These are phyloP conservation scores for Fistularia commersonii DNA, from an alignment of 2,797 vertebrate species.

Conservation along the genomic window DNA sequence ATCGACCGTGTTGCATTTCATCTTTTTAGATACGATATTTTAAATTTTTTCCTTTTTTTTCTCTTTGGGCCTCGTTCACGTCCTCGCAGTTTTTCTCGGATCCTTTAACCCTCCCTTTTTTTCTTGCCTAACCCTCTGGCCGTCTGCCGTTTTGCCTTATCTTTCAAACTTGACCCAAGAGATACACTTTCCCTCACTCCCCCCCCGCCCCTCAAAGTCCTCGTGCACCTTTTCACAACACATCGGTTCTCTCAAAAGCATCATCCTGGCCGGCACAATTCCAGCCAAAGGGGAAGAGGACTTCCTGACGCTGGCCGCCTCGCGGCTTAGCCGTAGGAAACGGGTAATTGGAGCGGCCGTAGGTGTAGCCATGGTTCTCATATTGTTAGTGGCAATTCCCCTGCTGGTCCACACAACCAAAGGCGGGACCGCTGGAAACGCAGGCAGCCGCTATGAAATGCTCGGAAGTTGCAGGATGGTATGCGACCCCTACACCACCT, in stretches of 20 bases:
- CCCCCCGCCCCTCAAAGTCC: slow-evolving; percentile 11
- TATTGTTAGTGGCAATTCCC: slow-evolving; percentile 92
- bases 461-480: slow-evolving; percentile 92
- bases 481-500: slow-evolving; percentile 83
- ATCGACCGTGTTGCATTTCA: slow-evolving; percentile 1
- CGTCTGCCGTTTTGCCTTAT: slow-evolving; percentile 32
- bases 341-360: slow-evolving; percentile 89
- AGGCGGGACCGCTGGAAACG: slow-evolving; percentile 70
- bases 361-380: slow-evolving; percentile 93
- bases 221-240: slow-evolving; percentile 42
- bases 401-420: slow-evolving; percentile 93
- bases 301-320: slow-evolving; percentile 92
- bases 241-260: slow-evolving; percentile 51
- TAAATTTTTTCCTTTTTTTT: slow-evolving; percentile 4
- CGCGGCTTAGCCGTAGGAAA: slow-evolving; percentile 89
- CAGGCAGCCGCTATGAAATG: slow-evolving; percentile 88
- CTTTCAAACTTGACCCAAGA: slow-evolving; percentile 17
- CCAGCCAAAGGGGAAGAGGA: slow-evolving; percentile 92
- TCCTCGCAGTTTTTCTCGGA: slow-evolving; percentile 21
- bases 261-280: slow-evolving; percentile 84
- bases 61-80: slow-evolving; percentile 7
- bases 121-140: too few species aligned
- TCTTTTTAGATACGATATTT: slow-evolving; percentile 14
- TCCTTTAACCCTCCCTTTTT: slow-evolving; percentile 20
- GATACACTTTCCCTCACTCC: slow-evolving; percentile 13